Evolutionary conservation across 1,140 invertebrate species (phyloP).

Genomic region (Caerostris extrusa): DNA sequence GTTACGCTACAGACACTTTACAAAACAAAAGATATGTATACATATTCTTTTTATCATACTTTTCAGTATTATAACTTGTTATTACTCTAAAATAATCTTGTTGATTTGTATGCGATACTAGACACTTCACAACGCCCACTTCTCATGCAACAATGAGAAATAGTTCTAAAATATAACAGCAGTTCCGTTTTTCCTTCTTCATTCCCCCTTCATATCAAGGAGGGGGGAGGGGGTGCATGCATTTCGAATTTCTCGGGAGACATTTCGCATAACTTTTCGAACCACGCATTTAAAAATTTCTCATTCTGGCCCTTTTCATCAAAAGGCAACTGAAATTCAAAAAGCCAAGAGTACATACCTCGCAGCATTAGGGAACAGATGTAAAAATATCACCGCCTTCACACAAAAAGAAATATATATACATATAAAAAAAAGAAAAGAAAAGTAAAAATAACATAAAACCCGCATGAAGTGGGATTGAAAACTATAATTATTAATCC

Average conservation of each 20-base stretch:
- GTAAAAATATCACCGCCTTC: not conserved
- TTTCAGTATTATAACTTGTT: not conserved
- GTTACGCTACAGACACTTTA: too few species aligned
- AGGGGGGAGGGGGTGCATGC: too few species aligned
- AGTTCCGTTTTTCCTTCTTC: not conserved
- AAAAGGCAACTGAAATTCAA: not conserved
- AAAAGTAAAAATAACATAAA: not conserved
- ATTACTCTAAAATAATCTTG: not conserved
- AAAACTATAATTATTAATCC: constrained; percentile 28
- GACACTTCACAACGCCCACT: not conserved
- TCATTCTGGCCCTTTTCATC: not conserved
- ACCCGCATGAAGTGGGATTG: not conserved
- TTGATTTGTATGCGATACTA: not conserved
- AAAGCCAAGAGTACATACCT: not conserved
- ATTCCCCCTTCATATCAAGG: not conserved
- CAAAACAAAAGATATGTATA: too few species aligned
- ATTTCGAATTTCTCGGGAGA: too few species aligned
- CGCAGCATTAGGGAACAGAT: not conserved
- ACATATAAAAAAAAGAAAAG: not conserved
- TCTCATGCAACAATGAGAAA: not conserved
- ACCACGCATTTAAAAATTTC: not conserved
- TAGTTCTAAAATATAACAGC: not conserved
- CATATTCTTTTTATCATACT: too few species aligned
- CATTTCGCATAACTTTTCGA: too few species aligned
- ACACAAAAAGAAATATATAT: not conserved